These are phyloP conservation scores for Crossaster papposus DNA, from an alignment of 53 echinoderm and acorn worm genomes.

Conservation along the genomic window DNA sequence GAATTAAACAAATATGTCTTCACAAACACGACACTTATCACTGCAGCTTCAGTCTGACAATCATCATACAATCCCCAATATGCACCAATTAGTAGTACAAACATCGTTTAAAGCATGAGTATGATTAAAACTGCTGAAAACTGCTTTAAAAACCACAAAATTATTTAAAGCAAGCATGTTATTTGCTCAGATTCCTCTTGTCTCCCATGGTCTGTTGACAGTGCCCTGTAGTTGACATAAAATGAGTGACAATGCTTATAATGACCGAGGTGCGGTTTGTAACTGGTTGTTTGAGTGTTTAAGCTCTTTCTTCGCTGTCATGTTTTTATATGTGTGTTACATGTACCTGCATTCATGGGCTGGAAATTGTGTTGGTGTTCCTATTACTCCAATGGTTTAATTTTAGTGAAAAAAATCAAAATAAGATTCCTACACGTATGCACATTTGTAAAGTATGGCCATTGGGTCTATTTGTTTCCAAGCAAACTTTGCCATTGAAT, in stretches of 20 bases:
- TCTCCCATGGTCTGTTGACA: constrained; percentile 24
- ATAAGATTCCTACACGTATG: too few species aligned
- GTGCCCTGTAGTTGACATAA: constrained; percentile 15
- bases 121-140: too few species aligned
- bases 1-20: background rate
- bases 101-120: too few species aligned
- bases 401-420: too few species aligned
- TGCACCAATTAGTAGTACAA: too few species aligned
- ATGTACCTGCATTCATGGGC: too few species aligned
- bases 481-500: too few species aligned
- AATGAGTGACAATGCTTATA: background rate
- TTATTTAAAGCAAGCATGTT: constrained; percentile 9
- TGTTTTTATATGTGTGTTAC: background rate
- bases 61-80: background rate
- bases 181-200: constrained; percentile 20
- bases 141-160: too few species aligned
- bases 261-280: background rate
- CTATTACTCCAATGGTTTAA: too few species aligned
- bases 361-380: too few species aligned
- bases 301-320: background rate
- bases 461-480: too few species aligned
- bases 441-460: too few species aligned
- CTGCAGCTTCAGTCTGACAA: background rate
- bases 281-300: background rate
- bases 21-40: background rate